Base-by-base conservation (phyloP, 2,888 invertebrate genomes). In the Tipula helvola region DNA sequence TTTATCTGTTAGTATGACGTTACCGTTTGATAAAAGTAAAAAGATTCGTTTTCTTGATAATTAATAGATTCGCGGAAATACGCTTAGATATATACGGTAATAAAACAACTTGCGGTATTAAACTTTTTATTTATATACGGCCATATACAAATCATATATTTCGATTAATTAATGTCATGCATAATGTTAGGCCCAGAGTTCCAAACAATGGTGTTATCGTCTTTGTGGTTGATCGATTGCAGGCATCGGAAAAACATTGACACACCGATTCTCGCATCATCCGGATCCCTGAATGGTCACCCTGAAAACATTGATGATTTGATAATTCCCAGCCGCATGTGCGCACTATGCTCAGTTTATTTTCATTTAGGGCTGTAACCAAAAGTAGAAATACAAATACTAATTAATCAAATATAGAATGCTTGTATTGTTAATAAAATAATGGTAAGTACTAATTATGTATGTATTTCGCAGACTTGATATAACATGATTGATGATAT, bases 201-300 rank as follows among this genome's bases (percentile, higher is more conserved):
- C 12, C 28, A 57, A 57, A 1, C 71, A 18, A 28, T 8, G 71
- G 28, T 10, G 71, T 10, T 28, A 3, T 8, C 1, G 84, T 41
- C 39, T 28, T 28, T 28, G 28, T 39, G 3, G 36, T 36, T 39
- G 86, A 83, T 18, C 88, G 87, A 87, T 95, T 95, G 89, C 95
- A 95, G 85, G 92, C 93, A 88, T 95, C 94, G 0, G 90, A 88
- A 90, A 93, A 94, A 90, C 95, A 95, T 88, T 93, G 93, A 89
- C 95, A 95, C 87, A 93, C 93, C 0, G 91, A 93, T 89, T 94
- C 94, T 16, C 92, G 90, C 89, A 94, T 94, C 89, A 94, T 95
- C 87, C 94, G 94, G 86, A 94, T 94, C 2, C 28, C 28, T 28
- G 28, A 28, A 28, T 28, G 28, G 90, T 94, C 94, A 0, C 93